These are phyloP conservation scores for Drusus annulatus DNA, from an alignment of 1,140 invertebrate species.

Conservation along the genomic window DNA sequence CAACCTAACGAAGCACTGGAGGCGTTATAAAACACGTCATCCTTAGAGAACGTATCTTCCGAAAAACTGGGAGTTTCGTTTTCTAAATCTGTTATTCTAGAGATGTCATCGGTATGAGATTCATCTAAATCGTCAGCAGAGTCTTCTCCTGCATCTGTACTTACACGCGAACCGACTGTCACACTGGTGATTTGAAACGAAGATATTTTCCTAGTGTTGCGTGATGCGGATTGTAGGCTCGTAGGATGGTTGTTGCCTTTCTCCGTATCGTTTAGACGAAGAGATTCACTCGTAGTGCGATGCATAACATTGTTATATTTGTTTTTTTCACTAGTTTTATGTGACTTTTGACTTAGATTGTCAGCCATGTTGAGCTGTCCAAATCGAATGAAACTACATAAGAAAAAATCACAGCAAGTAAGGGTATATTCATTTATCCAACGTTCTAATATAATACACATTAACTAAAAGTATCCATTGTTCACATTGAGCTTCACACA, in stretches of 20 bases:
- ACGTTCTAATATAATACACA: conserved; percentile 68
- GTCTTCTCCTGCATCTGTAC: conserved; percentile 91
- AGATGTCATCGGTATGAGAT: conserved; percentile 91
- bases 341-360: conserved; percentile 73
- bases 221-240: conserved; percentile 68
- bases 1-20: conserved; percentile 81
- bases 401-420: conserved; percentile 72
- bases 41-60: conserved; percentile 87
- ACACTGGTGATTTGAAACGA: conserved; percentile 94
- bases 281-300: conserved; percentile 84
- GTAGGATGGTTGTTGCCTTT: conserved; percentile 64
- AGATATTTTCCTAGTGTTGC: conserved; percentile 83
- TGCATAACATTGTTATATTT: conserved; percentile 78
- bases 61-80: conserved; percentile 89
- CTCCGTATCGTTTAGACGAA: conserved; percentile 77
- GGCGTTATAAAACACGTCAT: conserved; percentile 85
- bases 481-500: conserved; percentile 72
- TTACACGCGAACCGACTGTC: conserved; percentile 83
- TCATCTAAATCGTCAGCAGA: conserved; percentile 94
- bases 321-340: conserved; percentile 73
- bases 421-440: conserved; percentile 71
- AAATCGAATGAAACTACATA: conserved; percentile 71
- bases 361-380: conserved; percentile 72
- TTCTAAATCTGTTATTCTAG: conserved; percentile 85
- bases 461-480: conserved; percentile 69